A percentile compares a stretch with the other conserved stretches of the same genome.
Evolutionary conservation across 2,797 vertebrate genomes (phyloP).

Genomic region (Diplodus puntazzo): DNA sequence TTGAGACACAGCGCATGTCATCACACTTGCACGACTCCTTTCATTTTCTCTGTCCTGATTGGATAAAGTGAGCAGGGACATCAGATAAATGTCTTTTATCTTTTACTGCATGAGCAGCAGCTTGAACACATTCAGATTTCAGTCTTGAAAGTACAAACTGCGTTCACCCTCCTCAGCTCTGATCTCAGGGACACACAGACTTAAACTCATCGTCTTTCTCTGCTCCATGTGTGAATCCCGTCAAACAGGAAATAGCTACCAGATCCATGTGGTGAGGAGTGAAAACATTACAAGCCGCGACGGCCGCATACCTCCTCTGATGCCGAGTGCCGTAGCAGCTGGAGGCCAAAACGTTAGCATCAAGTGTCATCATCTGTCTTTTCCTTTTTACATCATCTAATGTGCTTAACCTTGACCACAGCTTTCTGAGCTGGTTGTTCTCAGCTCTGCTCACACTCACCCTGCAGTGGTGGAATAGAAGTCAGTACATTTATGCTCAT

Average conservation of each 20-base stretch:
- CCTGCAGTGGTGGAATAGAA: neutral
- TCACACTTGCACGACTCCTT: too few species aligned
- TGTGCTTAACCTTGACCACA: conserved; percentile 45
- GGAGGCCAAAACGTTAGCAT: conserved; percentile 28
- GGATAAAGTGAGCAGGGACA: too few species aligned
- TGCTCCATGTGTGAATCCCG: conserved; percentile 43
- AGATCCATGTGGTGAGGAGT: conserved; percentile 56
- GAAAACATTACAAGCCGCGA: conserved; percentile 71
- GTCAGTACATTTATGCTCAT: neutral
- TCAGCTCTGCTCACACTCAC: conserved; percentile 19
- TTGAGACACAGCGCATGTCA: too few species aligned
- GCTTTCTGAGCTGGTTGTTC: neutral
- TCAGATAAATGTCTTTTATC: too few species aligned
- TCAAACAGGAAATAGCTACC: conserved; percentile 60
- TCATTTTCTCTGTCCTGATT: too few species aligned
- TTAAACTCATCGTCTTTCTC: conserved; percentile 29
- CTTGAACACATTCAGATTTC: too few species aligned
- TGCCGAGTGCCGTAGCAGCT: conserved; percentile 45
- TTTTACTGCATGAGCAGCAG: too few species aligned
- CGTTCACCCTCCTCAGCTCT: neutral
- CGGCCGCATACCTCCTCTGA: conserved; percentile 53
- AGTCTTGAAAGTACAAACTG: too few species aligned
- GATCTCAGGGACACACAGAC: conserved; percentile 7
- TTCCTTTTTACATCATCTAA: conserved; percentile 41
- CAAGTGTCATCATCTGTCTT: conserved; percentile 61